These are phyloP conservation scores for Patella ulyssiponensis DNA, from an alignment of 2,888 invertebrate genomes.

Conservation along the genomic window DNA sequence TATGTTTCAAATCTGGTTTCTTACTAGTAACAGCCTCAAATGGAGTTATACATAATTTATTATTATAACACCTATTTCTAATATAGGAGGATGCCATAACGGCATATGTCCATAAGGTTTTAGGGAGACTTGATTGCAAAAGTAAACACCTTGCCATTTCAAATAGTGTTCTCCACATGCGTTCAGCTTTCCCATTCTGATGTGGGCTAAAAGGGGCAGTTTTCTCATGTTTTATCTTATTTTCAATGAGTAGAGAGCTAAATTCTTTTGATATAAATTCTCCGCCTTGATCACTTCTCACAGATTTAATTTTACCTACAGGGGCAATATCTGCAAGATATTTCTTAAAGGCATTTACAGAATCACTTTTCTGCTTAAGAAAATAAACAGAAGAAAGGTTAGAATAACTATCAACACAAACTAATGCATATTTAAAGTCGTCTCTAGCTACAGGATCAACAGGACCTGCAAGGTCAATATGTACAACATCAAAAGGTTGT, in stretches of 20 bases:
- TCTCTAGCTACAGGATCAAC: constrained; percentile 27
- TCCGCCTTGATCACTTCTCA: constrained; percentile 18
- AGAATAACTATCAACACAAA: constrained; percentile 35
- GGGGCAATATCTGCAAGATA: no score
- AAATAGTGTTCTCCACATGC: constrained; percentile 36
- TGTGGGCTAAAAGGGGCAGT: constrained; percentile 33
- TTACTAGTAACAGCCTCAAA: constrained; percentile 26
- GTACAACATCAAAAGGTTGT: constrained; percentile 18
- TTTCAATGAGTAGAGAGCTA: constrained; percentile 15
- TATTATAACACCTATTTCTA: constrained; percentile 36
- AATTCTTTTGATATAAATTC: constrained; percentile 20
- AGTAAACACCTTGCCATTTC: constrained; percentile 39
- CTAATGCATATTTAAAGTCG: constrained; percentile 34
- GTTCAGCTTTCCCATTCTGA: constrained; percentile 39
- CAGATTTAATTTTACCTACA: no score
- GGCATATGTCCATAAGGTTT: constrained; percentile 38
- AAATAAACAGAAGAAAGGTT: no score
- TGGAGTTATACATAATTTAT: constrained; percentile 22
- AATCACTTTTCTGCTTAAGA: no score
- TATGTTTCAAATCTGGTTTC: constrained; percentile 9
- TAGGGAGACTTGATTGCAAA: constrained; percentile 29
- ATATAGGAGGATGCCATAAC: constrained; percentile 34
- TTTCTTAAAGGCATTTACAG: no score
- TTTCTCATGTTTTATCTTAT: constrained; percentile 28
- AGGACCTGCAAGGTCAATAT: constrained; percentile 31